phyloP scores from a whole-genome alignment of 2,113 vertebrate species.

The Vicugna pacos region DNA sequence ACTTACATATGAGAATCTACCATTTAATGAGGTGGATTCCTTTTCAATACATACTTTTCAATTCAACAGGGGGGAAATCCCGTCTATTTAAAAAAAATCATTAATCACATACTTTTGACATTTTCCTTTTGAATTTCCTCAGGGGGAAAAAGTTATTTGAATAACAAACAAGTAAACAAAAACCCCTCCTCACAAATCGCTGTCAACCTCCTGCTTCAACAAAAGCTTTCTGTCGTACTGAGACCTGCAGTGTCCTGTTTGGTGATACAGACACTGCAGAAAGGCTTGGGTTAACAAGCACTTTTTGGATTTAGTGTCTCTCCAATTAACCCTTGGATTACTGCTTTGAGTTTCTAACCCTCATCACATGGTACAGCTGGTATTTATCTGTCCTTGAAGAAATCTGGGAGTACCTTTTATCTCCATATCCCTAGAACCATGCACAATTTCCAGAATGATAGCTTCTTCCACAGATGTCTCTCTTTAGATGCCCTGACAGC shows the following conservation, averaged over 20 bases:
- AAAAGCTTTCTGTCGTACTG: conserved; percentile 71
- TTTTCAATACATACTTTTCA: conserved; percentile 79
- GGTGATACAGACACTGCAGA: conserved; percentile 22
- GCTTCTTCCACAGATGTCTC: not conserved
- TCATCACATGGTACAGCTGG: no score
- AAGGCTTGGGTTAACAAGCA: conserved; percentile 64
- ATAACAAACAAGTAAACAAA: conserved; percentile 80
- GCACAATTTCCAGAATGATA: not conserved
- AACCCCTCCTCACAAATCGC: conserved; percentile 65
- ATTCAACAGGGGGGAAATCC: conserved; percentile 74
- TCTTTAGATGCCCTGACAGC: not conserved
- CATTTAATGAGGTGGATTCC: conserved; percentile 76
- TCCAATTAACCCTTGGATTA: conserved; percentile 63
- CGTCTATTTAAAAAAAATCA: conserved; percentile 80
- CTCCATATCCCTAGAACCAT: not conserved
- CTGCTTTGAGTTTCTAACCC: conserved; percentile 46
- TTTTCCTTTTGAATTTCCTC: conserved; percentile 79
- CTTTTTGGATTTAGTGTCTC: conserved; percentile 56
- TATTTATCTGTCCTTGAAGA: no score
- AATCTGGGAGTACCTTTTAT: no score
- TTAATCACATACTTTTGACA: conserved; percentile 81
- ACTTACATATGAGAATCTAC: conserved; percentile 83
- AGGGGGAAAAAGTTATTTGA: conserved; percentile 77
- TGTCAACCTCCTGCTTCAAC: conserved; percentile 68
- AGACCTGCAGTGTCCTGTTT: conserved; percentile 59